Evolutionary conservation across 2,113 vertebrate species (phyloP).

Genomic region (Globicephala melas): DNA sequence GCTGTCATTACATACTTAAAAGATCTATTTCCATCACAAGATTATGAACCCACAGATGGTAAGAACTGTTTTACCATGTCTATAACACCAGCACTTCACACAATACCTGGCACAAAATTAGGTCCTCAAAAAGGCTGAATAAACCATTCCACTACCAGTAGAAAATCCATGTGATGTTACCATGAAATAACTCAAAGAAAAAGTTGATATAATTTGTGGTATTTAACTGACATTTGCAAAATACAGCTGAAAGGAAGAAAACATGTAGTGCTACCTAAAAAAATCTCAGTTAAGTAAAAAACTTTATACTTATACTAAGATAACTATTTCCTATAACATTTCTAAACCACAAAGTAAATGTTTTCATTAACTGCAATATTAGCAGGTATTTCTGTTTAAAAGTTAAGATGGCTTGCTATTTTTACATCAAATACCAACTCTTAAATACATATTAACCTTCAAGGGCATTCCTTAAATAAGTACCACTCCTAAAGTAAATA

Average conservation of each 20-base stretch:
- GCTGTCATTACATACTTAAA: background rate
- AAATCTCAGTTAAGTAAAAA: background rate
- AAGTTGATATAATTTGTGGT: background rate
- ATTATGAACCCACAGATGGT: background rate
- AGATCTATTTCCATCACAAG: background rate
- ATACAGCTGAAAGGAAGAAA: slow-evolving; percentile 21
- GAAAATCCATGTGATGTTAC: background rate
- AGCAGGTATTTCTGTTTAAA: slow-evolving; percentile 34
- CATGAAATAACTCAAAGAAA: slow-evolving; percentile 43
- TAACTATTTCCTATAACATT: slow-evolving; percentile 12
- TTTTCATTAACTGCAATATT: slow-evolving; percentile 14
- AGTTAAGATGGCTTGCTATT: slow-evolving; percentile 21
- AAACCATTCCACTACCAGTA: background rate
- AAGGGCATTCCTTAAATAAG: slow-evolving; percentile 45
- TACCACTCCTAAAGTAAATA: background rate
- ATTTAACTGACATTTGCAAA: slow-evolving; percentile 51
- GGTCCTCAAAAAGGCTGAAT: background rate
- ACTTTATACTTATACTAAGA: background rate
- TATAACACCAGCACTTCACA: background rate
- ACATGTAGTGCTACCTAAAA: background rate
- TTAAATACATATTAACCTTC: background rate
- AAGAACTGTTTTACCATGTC: background rate
- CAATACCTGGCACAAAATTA: background rate
- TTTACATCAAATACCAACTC: slow-evolving; percentile 31
- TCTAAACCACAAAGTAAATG: slow-evolving; percentile 20